phyloP scores from a whole-genome alignment of 2,113 vertebrate species.

The Myiozetetes cayanensis region DNA sequence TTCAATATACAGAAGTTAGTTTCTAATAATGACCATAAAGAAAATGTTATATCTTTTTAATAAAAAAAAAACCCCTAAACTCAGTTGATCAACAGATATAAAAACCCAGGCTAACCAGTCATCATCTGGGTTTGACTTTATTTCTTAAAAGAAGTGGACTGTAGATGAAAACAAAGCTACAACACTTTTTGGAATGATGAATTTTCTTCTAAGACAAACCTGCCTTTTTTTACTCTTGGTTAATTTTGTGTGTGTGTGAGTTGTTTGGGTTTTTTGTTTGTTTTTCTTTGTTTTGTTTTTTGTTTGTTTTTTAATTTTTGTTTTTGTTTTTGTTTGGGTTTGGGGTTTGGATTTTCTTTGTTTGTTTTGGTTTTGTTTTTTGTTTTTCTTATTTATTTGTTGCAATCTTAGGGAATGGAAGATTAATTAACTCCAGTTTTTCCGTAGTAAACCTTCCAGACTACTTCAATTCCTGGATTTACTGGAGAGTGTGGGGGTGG shows the following conservation, averaged over 20 bases:
- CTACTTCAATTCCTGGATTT: background rate
- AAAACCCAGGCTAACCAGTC: background rate
- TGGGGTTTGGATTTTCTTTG: background rate
- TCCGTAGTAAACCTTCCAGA: background rate
- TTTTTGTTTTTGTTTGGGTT: background rate
- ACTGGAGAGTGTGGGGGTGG: background rate
- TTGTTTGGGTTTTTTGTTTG: background rate
- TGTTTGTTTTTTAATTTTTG: too few species aligned
- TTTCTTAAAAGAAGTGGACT: background rate
- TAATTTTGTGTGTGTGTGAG: rapidly evolving
- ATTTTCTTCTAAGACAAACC: background rate
- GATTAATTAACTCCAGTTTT: background rate
- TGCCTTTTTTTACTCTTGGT: background rate
- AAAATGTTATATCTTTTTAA: background rate
- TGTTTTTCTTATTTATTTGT: background rate
- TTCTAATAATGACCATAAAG: background rate
- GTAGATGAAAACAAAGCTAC: background rate
- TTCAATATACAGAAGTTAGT: background rate
- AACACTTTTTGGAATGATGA: background rate
- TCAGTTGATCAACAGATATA: background rate
- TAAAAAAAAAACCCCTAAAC: background rate
- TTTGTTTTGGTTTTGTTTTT: background rate
- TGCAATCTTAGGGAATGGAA: background rate
- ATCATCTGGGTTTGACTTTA: background rate
- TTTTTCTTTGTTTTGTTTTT: background rate